Conservation (phyloP, 2,888 invertebrate species). For the Eristalinus aeneus region DNA sequence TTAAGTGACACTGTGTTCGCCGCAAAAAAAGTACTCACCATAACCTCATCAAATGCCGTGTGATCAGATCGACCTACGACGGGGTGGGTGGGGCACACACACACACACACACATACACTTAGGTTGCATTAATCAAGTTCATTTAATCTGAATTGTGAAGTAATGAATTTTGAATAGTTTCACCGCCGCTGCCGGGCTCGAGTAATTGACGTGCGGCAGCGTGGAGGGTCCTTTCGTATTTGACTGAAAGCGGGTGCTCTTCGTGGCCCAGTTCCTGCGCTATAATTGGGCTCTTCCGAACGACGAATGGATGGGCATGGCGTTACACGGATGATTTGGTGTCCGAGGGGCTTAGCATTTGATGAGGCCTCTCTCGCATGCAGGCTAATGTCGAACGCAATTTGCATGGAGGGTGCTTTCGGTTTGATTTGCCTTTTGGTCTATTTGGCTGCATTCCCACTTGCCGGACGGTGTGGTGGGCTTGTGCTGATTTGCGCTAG, state of each 20-base stretch:
- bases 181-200: background rate
- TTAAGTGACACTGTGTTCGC: constrained; percentile 36
- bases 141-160: constrained; percentile 44
- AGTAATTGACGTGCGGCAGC: constrained; percentile 24
- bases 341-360: background rate
- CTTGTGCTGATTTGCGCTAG: background rate
- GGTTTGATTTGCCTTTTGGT: background rate
- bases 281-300: background rate
- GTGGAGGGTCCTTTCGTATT: background rate
- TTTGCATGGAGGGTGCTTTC: background rate
- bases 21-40: background rate
- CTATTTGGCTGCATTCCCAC: too few species aligned
- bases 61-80: background rate
- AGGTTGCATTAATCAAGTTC: constrained; percentile 51
- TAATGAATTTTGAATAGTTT: constrained; percentile 45
- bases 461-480: background rate
- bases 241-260: background rate
- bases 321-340: background rate
- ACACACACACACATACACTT: background rate
- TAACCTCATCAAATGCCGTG: background rate
- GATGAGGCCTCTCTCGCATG: background rate
- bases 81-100: background rate
- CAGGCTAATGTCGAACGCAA: background rate
- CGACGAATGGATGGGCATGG: background rate
- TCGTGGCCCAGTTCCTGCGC: background rate